Percentiles rank a stretch among this genome's conserved stretches.
These are phyloP conservation scores for Pluvialis apricaria DNA, from an alignment of 2,113 vertebrate species.

Conservation along the genomic window DNA sequence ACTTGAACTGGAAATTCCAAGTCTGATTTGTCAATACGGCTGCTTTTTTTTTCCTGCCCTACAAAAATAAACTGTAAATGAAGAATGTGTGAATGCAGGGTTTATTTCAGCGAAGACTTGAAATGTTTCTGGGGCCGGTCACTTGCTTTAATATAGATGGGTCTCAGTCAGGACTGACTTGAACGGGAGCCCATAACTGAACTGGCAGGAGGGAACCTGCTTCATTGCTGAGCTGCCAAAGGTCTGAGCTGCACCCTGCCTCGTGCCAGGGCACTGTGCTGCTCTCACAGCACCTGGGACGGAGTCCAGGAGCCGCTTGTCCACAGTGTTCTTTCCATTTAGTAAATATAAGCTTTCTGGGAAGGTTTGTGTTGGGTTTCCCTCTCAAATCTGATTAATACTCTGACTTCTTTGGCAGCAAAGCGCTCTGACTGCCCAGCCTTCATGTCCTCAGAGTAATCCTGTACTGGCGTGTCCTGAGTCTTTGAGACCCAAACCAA, in stretches of 20 bases:
- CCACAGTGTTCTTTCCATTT: background rate
- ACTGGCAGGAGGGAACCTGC: background rate
- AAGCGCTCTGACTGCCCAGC: background rate
- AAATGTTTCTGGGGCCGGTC: background rate
- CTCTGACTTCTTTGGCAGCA: background rate
- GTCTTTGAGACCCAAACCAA: background rate
- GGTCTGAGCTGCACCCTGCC: background rate
- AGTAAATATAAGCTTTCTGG: slow-evolving; percentile 32
- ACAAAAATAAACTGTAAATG: background rate
- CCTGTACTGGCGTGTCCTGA: background rate
- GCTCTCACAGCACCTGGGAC: background rate
- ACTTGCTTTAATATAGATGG: background rate
- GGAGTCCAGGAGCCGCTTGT: background rate
- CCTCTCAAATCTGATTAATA: background rate
- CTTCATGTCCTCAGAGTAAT: background rate
- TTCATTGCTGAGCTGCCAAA: background rate
- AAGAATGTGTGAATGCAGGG: background rate
- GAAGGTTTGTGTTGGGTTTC: slow-evolving; percentile 6
- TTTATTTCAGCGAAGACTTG: background rate
- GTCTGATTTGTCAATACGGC: background rate
- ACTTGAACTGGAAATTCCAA: background rate
- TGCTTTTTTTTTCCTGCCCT: background rate
- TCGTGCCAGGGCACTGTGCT: background rate
- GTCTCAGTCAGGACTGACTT: background rate
- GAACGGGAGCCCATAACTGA: background rate